These are phyloP conservation scores for Menidia beryllina DNA, from an alignment of 2,113 vertebrate species.

Conservation along the genomic window DNA sequence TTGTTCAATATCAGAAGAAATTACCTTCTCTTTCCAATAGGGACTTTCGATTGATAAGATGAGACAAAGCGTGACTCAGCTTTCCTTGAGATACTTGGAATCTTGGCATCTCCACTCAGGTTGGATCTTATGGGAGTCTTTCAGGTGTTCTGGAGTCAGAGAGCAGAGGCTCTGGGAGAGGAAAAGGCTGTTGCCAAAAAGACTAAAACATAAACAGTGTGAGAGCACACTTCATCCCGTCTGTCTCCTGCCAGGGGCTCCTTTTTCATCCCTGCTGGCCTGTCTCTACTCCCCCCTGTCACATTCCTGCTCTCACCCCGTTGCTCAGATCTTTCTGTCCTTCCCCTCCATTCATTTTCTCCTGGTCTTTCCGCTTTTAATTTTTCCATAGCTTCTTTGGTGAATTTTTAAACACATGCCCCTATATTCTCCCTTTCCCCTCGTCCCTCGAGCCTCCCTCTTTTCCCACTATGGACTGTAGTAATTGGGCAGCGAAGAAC, in stretches of 20 bases:
- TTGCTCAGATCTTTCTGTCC: constrained; percentile 16
- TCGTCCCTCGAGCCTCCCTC: not conserved
- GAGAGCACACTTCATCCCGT: constrained; percentile 61
- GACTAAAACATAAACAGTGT: constrained; percentile 70
- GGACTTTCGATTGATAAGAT: constrained; percentile 33
- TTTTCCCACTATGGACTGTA: constrained; percentile 36
- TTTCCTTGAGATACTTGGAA: constrained; percentile 33
- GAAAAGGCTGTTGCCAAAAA: constrained; percentile 57
- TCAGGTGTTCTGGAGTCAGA: constrained; percentile 59
- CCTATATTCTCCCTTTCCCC: constrained; percentile 28
- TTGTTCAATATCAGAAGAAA: constrained; percentile 34
- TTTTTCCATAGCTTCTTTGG: constrained; percentile 34
- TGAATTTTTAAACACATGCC: constrained; percentile 35
- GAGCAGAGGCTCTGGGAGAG: constrained; percentile 50
- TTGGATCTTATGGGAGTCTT: constrained; percentile 39
- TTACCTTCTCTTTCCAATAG: constrained; percentile 9
- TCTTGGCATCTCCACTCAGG: constrained; percentile 21
- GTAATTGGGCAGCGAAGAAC: constrained; percentile 51
- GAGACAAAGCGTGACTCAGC: constrained; percentile 31
- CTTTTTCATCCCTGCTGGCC: constrained; percentile 30
- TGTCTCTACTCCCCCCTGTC: constrained; percentile 16
- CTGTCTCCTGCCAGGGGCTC: constrained; percentile 55
- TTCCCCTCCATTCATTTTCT: not conserved
- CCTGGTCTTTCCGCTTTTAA: constrained; percentile 19
- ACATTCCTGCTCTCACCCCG: constrained; percentile 26